Base-by-base conservation (phyloP, 2,113 vertebrate species). In the Eurypyga helias region DNA sequence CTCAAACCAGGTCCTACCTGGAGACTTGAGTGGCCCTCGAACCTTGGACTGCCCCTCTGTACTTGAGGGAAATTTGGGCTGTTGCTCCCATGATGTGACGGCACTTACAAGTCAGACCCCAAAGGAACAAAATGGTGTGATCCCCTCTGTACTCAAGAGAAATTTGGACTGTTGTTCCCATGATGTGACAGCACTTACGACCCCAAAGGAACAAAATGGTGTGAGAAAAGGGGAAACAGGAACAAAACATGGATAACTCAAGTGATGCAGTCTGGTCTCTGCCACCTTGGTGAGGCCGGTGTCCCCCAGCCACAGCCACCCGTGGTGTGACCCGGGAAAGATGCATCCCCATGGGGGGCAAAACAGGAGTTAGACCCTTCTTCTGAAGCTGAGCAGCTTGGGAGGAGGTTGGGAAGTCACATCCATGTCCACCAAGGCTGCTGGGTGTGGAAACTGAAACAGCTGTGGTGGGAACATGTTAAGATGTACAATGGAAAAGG, bases 311-410 rank as follows among this genome's bases (percentile, higher is more conserved):
- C 41, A 11, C 0, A 1, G 16, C n/a, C 49, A 34, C 20, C 17
- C 1, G 0, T 6, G 3, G 31, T 43, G 14, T 31, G 31, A 11
- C 31, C 34, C 34, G 25, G 25, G 67, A 65, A 34, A 29, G 12
- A 34, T 5, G 4, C 2, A 0, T 46, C 24, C 26, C 21, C 17
- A 17, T 6, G 21, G 21, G 10, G 7, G 25, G 13, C 0, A 2
- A 46, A 34, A 18, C 6, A 25, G 51, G 43, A 89, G 17, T 24
- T 73, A 43, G 17, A 36, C 21, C 8, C 25, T 72, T 45, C 7
- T 11, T 3, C 21, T 70, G n/a, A 43, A 33, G 17, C n/a, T 72
- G 43, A 18, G 29, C 49, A 81, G 49, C 34, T 34, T 57, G 26
- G 34, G 49, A 65, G 7, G 51, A 36, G 34, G 14, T 10, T 43